phyloP scores from a whole-genome alignment of 2,113 vertebrate species.

The Vulpes lagopus region DNA sequence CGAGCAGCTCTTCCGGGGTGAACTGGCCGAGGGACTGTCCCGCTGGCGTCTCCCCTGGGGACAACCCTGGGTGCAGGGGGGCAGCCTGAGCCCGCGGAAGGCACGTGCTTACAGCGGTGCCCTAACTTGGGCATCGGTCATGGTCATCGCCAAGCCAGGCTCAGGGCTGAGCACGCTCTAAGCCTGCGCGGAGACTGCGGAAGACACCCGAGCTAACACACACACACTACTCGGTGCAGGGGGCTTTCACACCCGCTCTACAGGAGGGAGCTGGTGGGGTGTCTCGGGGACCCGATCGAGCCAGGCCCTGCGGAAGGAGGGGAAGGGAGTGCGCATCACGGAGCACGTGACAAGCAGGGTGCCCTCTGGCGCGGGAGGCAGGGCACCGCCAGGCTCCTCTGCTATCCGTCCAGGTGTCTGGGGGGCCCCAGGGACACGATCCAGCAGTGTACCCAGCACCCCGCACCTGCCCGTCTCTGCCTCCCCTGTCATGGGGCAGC shows the following conservation, averaged over 20 bases:
- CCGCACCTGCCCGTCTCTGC: neutral
- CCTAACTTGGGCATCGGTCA: accelerated
- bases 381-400: accelerated
- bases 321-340: neutral
- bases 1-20: no score
- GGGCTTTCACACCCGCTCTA: no score
- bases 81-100: accelerated
- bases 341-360: neutral
- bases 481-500: neutral
- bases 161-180: accelerated
- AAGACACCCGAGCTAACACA: neutral
- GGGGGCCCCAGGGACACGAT: no score
- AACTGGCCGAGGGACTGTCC: neutral
- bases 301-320: neutral
- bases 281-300: neutral
- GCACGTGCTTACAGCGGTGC: accelerated
- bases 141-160: neutral
- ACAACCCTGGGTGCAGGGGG: accelerated
- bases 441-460: neutral
- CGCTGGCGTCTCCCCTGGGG: neutral
- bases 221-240: neutral
- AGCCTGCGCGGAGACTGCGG: accelerated
- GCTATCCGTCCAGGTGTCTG: no score
- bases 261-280: accelerated
- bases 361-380: neutral